Percentiles rank a stretch among this genome's conserved stretches.
These are phyloP conservation scores for Orycteropus afer DNA, from an alignment of 2,113 vertebrate species.

Conservation along the genomic window DNA sequence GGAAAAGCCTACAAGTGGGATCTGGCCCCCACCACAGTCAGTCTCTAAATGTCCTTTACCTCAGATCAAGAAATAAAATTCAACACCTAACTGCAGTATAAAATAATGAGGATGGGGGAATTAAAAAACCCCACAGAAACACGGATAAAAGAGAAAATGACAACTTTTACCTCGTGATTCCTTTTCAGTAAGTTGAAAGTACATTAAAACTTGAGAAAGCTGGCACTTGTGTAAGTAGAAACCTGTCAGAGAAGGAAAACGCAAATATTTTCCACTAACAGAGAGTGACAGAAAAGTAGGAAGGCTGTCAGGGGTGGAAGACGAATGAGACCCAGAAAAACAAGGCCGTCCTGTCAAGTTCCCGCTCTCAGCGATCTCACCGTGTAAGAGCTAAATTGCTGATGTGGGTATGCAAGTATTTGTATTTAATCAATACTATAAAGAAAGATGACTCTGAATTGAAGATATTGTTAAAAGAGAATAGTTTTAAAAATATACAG, in stretches of 20 bases:
- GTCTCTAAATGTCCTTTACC: constrained; percentile 8
- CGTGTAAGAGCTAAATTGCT: background rate
- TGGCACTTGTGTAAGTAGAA: no score
- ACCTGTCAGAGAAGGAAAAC: no score
- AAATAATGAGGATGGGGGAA: background rate
- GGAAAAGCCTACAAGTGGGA: background rate
- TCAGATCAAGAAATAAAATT: constrained; percentile 35
- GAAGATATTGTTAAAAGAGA: background rate
- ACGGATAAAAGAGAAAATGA: background rate
- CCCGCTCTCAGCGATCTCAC: no score
- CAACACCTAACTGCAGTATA: background rate
- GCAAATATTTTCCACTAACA: no score
- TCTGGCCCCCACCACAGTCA: background rate
- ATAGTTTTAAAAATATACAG: background rate
- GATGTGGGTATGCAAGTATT: background rate
- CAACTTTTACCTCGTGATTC: constrained; percentile 35
- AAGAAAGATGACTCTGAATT: background rate
- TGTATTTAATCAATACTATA: background rate
- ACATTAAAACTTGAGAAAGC: background rate
- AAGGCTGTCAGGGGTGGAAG: no score
- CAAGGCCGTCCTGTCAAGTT: no score
- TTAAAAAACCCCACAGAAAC: background rate
- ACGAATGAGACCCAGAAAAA: no score
- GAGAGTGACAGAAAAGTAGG: no score
- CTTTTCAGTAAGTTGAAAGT: constrained; percentile 23